These are phyloP conservation scores for Hydra vulgaris DNA, from an alignment of 30 jellyfish, hydroid and myxozoan genomes.

Conservation along the genomic window DNA sequence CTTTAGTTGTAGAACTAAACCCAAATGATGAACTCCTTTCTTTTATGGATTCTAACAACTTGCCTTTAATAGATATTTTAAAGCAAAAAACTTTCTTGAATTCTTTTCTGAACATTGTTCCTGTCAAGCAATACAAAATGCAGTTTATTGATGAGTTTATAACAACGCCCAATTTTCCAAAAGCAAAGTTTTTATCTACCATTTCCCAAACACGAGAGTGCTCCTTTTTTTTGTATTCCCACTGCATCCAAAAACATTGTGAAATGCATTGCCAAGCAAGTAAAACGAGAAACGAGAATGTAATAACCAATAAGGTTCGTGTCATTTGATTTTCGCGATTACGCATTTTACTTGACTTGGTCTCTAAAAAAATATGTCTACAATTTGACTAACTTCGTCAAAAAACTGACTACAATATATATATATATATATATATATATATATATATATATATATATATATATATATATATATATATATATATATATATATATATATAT, in stretches of 20 bases:
- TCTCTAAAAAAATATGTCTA: too few species aligned
- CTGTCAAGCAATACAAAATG: constrained; percentile 54
- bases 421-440: too few species aligned
- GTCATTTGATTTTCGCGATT: constrained; percentile 57
- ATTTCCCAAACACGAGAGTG: constrained; percentile 14
- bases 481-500: too few species aligned
- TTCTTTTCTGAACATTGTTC: constrained; percentile 63
- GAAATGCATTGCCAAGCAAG: constrained; percentile 81
- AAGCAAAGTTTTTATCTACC: constrained; percentile 50
- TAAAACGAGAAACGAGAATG: constrained; percentile 50
- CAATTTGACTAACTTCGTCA: too few species aligned
- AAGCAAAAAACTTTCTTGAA: constrained; percentile 16
- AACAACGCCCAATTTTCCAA: constrained; percentile 67
- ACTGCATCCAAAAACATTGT: constrained; percentile 67
- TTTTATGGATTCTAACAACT: too few species aligned
- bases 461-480: too few species aligned
- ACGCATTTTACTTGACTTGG: too few species aligned
- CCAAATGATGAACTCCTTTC: too few species aligned
- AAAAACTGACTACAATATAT: too few species aligned
- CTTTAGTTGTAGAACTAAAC: too few species aligned
- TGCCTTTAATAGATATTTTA: too few species aligned
- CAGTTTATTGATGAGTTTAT: constrained; percentile 71
- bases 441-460: too few species aligned
- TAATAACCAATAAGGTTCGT: constrained; percentile 33
- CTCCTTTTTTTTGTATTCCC: constrained; percentile 31